These are phyloP conservation scores for Himalopsyche anomala DNA, from an alignment of 2,888 invertebrate genomes.

Conservation along the genomic window DNA sequence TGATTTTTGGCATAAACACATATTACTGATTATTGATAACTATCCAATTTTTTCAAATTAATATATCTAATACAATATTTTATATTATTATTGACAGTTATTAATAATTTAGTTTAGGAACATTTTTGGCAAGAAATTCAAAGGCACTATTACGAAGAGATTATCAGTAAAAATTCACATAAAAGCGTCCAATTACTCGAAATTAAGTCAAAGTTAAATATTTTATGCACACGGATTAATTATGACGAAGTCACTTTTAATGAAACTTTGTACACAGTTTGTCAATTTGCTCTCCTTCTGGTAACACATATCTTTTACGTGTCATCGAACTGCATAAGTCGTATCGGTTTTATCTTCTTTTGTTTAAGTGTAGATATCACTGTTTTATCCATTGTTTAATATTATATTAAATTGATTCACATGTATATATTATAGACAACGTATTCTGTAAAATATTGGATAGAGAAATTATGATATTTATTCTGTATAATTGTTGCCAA, in stretches of 20 bases:
- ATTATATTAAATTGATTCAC: neutral
- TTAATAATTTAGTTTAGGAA: neutral
- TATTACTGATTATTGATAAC: too few species aligned
- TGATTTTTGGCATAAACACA: neutral
- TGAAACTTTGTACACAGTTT: neutral
- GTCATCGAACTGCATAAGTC: constrained; percentile 54
- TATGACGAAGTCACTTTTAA: neutral
- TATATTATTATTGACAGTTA: too few species aligned
- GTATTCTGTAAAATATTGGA: neutral
- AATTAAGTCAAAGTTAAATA: neutral
- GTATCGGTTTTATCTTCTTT: constrained; percentile 51
- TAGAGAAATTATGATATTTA: too few species aligned
- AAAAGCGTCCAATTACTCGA: too few species aligned
- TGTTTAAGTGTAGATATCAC: constrained; percentile 36
- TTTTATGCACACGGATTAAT: neutral
- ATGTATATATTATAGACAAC: neutral
- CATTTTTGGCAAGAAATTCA: constrained; percentile 5
- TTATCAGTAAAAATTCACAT: too few species aligned
- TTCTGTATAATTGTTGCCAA: too few species aligned
- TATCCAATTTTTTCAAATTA: too few species aligned
- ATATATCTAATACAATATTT: too few species aligned
- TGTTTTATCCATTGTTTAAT: constrained; percentile 46
- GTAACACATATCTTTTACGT: constrained; percentile 49
- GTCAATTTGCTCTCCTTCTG: neutral
- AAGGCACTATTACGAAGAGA: constrained; percentile 10